Conservation (phyloP, 2,113 vertebrate species). For the Oryzias woworae region DNA sequence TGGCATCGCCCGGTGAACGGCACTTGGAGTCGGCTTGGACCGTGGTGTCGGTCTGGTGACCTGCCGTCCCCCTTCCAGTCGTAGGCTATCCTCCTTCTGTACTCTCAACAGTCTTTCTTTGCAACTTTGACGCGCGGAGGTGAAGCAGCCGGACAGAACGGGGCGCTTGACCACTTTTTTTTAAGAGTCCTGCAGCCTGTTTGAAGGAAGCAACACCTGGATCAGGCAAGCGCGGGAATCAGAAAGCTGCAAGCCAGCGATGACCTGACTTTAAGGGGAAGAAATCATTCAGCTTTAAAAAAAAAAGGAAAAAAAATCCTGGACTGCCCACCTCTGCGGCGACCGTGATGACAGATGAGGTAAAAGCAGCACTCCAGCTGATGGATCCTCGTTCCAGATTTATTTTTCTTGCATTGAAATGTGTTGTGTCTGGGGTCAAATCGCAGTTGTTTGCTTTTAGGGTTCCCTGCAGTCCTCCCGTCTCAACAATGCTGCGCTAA, state of each 20-base stretch:
- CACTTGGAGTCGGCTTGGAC: slow-evolving; percentile 82
- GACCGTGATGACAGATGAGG: slow-evolving; percentile 52
- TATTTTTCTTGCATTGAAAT: slow-evolving; percentile 29
- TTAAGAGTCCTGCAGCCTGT: slow-evolving; percentile 49
- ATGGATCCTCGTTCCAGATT: slow-evolving; percentile 23
- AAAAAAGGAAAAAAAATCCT: slow-evolving; percentile 36
- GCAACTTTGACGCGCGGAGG: slow-evolving; percentile 41
- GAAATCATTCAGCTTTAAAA: background rate
- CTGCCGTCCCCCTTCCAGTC: slow-evolving; percentile 49
- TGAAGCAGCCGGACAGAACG: slow-evolving; percentile 22
- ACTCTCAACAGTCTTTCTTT: slow-evolving; percentile 20
- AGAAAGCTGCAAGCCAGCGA: slow-evolving; percentile 34
- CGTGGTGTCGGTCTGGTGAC: slow-evolving; percentile 74
- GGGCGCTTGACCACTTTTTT: slow-evolving; percentile 45
- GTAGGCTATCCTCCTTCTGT: slow-evolving; percentile 27
- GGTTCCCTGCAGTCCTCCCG: slow-evolving; percentile 66
- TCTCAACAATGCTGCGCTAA: slow-evolving; percentile 66
- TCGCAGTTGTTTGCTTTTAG: slow-evolving; percentile 41
- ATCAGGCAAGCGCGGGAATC: slow-evolving; percentile 55
- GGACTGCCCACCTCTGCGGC: slow-evolving; percentile 61
- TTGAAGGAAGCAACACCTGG: slow-evolving; percentile 57
- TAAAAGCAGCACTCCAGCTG: slow-evolving; percentile 47
- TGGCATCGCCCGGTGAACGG: slow-evolving; percentile 97
- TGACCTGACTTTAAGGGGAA: slow-evolving; percentile 7
- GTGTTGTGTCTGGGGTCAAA: slow-evolving; percentile 49